Conservation (phyloP, 2,113 vertebrate genomes). For the Otus sunia region DNA sequence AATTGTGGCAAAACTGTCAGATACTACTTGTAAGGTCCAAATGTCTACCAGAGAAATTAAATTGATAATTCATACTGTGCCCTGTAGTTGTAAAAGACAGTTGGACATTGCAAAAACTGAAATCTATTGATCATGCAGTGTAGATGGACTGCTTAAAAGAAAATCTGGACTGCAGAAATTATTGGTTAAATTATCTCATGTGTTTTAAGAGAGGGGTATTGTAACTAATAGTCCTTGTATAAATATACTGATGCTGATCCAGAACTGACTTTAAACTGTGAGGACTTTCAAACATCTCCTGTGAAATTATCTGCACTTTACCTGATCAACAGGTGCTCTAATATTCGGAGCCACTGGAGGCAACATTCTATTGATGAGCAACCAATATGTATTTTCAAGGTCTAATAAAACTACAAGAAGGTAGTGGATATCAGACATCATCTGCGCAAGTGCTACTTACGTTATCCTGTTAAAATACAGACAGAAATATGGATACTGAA, state of each 20-base stretch:
- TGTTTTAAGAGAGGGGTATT: not conserved
- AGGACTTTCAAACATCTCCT: not conserved
- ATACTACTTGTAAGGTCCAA: not conserved
- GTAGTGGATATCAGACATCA: not conserved
- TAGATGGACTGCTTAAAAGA: not conserved
- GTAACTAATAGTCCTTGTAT: not conserved
- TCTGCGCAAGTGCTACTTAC: not conserved
- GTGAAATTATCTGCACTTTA: not conserved
- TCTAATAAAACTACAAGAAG: not conserved
- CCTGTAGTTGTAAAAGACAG: not conserved
- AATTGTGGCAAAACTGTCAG: not conserved
- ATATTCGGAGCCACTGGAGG: not conserved
- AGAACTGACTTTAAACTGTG: not conserved
- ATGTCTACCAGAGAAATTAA: not conserved
- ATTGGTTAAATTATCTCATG: not conserved
- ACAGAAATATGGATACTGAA: not conserved
- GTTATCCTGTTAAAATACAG: not conserved
- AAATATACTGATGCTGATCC: not conserved
- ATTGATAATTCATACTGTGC: not conserved
- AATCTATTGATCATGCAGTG: not conserved
- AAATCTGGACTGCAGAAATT: not conserved
- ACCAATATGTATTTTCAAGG: not conserved
- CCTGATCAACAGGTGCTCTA: not conserved
- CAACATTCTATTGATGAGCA: not conserved
- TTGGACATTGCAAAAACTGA: not conserved